Base-by-base conservation (phyloP, 2,797 vertebrate genomes). In the Triplophysa bombifrons region DNA sequence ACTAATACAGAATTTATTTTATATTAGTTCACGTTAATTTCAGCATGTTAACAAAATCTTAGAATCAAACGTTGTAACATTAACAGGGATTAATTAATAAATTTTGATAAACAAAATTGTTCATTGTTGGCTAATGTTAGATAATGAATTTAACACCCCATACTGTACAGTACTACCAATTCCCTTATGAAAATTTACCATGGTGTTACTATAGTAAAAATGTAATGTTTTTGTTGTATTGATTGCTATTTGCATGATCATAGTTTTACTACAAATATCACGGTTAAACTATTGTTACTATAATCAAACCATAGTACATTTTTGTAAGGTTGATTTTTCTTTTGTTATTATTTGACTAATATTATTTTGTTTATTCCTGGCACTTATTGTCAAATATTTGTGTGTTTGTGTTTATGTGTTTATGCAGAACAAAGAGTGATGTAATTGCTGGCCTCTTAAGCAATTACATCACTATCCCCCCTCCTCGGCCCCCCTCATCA, bases 381-480 rank as follows among this genome's bases (percentile, higher is more conserved):
- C 19, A 25, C 22, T 60, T 8, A 14, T 2, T 1, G 41, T 30
- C n/a, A 61, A 61, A 48, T 38, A 19, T 53, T 34, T 25, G 25
- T 64, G 9, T 55, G 50, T 51, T 51, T 51, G 50, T 34, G 22
- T 38, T 16, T 44, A 56, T 67, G 74, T 34, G 22, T 38, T 16
- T 44, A 56, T 67, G 74, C 74, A n/a, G 22, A 56, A 67, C 53
- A 69, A 67, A 60, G 13, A 50, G 25, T 77, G 65, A 77, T 60
- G 75, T 69, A 60, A 77, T 77, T 69, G 19, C 55, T 69, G 55
- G 65, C 75, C 55, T 69, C 55, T 25, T 22, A 10, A 50, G 22
- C 25, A 61, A 60, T 77, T 50, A 77, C 44, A 50, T 77, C 67
- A 77, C 3, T 11, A n/a, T 51, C 38, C 12, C 4, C 4, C 9